Base-by-base conservation (phyloP, 2,888 invertebrate species). In the Cryptocephalus primarius region DNA sequence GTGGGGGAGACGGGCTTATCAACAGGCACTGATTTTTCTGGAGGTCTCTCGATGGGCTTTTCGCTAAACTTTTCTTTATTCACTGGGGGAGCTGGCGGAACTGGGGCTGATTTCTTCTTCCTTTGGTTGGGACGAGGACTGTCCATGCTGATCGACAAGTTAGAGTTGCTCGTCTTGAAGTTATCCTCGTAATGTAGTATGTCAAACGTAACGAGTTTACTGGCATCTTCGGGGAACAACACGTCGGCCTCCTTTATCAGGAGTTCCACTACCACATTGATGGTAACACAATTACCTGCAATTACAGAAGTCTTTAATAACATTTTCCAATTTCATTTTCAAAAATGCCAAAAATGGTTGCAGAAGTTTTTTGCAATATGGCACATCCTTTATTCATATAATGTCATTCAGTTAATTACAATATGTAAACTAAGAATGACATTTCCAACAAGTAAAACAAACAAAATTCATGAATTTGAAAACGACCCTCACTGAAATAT, bases 221-320 rank as follows among this genome's bases (percentile, higher is more conserved):
- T 83, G 39, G 86, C 71, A 49, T 88, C 86, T 44, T 84, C 87
- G 41, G 82, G 81, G 66, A 89, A 92, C 64, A 91, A 84, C 1
- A 46, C 46, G 61, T 90, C 87, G 39, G 84, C 84, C 61, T 85
- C 81, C 45, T 80, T 83, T 54, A 92, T 82, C 55, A 92, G 75
- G 55, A 84, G 74, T 62, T 91, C 91, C n/a, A 91, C 85, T 54
- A 90, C 82, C 63, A 85, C 82, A 72, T 88, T 89, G 62, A 87
- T 81, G 40, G 84, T 81, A 50, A 87, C 84, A 33, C 89, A 86
- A 62, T 85, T 81, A 4, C 83, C 84, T 82, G 91, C 90, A 63
- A n/a, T 11, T 9, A 12, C 4, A 40, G 10, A 40, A 6, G 31
- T 10, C 6, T 63, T 36, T 11, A 11, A 36, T 4, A 4, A 36